Percentiles rank a stretch among this genome's conserved stretches.
Conservation (phyloP, 2,797 vertebrate genomes). For the Syndactyla subalaris region DNA sequence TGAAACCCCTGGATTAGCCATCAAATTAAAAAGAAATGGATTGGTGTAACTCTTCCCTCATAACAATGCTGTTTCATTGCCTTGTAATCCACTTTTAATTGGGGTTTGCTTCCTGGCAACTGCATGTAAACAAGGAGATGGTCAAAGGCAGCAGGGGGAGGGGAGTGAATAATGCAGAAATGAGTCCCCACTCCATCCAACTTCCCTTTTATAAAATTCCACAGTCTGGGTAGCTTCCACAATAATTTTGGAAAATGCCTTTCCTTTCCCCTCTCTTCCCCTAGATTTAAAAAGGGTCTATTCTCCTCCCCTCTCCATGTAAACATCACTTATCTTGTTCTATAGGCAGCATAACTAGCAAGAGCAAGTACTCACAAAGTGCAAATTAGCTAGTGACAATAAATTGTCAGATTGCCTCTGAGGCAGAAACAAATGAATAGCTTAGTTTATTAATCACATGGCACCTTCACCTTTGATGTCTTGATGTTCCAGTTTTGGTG, state of each 20-base stretch:
- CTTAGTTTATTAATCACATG: constrained; percentile 76
- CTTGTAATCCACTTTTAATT: constrained; percentile 70
- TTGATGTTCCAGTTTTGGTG: constrained; percentile 80
- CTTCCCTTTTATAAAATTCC: neutral
- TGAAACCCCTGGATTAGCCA: neutral
- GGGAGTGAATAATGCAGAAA: neutral
- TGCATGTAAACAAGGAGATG: constrained; percentile 51
- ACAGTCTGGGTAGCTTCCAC: constrained; percentile 1
- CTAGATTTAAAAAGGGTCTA: constrained; percentile 23
- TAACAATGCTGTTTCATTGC: constrained; percentile 49
- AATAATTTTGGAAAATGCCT: neutral
- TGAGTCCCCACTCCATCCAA: neutral
- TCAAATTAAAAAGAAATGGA: constrained; percentile 33
- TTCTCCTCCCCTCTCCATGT: constrained; percentile 32
- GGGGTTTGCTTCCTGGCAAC: constrained; percentile 64
- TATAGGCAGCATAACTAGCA: constrained; percentile 51
- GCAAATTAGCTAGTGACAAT: constrained; percentile 80
- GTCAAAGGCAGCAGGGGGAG: neutral
- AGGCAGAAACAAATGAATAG: constrained; percentile 74
- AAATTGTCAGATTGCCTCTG: constrained; percentile 77
- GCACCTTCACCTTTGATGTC: constrained; percentile 83
- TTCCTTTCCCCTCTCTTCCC: neutral
- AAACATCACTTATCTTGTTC: constrained; percentile 67
- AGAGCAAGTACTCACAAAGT: constrained; percentile 75
- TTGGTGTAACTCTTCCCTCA: constrained; percentile 49